Conservation (phyloP, 2,888 invertebrate genomes). For the Mythimna lalbum region DNA sequence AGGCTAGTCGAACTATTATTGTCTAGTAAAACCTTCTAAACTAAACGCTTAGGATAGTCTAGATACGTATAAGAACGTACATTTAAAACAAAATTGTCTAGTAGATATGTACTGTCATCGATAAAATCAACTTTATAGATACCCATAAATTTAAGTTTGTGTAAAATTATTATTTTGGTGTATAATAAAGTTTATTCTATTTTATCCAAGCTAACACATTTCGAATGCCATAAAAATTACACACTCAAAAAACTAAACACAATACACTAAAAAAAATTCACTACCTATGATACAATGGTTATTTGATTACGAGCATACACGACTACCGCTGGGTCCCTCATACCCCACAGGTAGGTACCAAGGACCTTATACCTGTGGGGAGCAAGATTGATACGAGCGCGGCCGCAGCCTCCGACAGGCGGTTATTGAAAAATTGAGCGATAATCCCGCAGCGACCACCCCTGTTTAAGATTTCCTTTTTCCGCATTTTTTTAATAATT, state of each 20-base stretch:
- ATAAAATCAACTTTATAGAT: no score
- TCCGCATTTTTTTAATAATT: constrained; percentile 40
- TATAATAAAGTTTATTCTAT: no score
- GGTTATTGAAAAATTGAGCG: constrained; percentile 89
- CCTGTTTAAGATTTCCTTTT: constrained; percentile 79
- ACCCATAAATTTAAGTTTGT: no score
- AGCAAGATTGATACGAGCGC: constrained; percentile 85
- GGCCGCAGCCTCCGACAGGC: constrained; percentile 81
- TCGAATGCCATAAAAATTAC: no score
- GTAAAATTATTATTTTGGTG: no score
- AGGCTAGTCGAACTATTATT: no score
- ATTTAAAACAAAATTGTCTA: no score
- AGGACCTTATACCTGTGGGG: constrained; percentile 77
- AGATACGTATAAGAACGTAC: no score
- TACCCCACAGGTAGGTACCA: background rate
- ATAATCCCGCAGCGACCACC: constrained; percentile 81
- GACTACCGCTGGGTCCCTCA: constrained; percentile 42
- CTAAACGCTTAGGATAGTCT: no score
- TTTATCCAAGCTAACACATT: no score
- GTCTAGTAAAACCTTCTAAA: no score
- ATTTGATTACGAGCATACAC: constrained; percentile 60
- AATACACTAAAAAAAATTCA: constrained; percentile 23
- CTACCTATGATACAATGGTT: constrained; percentile 49
- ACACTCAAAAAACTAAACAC: background rate
- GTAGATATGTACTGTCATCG: no score